Evolutionary conservation across 30 jellyfish, hydroid and myxozoan genomes (phyloP).

Genomic region (Hydractinia symbiolongicarpus): DNA sequence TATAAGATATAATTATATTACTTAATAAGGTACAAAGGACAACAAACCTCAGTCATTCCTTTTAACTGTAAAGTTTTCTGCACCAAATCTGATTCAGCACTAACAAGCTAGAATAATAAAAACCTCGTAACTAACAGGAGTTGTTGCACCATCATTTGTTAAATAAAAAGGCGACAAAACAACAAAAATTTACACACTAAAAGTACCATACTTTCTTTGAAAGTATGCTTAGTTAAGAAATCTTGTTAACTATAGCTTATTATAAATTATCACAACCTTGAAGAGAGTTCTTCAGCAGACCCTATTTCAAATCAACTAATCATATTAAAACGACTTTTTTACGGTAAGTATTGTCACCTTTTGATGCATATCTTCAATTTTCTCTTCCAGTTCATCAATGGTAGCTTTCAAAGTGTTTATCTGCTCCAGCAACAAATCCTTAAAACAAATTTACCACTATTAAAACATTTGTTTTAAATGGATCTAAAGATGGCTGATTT

Average conservation of each 20-base stretch:
- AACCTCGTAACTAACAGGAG: not conserved
- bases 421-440: conserved; percentile 4
- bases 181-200: too few species aligned
- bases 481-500: not conserved
- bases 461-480: not conserved
- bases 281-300: too few species aligned
- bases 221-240: too few species aligned
- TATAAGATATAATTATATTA: too few species aligned
- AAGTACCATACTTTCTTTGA: too few species aligned
- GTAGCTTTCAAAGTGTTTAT: conserved; percentile 33
- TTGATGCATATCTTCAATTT: conserved; percentile 46
- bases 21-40: not conserved
- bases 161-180: too few species aligned
- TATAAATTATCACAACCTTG: too few species aligned
- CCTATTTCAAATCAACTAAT: too few species aligned
- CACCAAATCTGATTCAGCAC: conserved; percentile 67
- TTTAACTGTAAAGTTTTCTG: conserved; percentile 43
- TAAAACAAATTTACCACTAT: not conserved
- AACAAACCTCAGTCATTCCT: conserved; percentile 49
- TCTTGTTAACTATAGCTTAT: too few species aligned
- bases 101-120: conserved; percentile 39
- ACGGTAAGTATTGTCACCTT: conserved; percentile 29
- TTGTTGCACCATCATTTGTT: not conserved
- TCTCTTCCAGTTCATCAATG: conserved; percentile 33
- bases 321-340: too few species aligned